phyloP scores from a whole-genome alignment of 2,113 vertebrate genomes.

The Oxyruncus cristatus region DNA sequence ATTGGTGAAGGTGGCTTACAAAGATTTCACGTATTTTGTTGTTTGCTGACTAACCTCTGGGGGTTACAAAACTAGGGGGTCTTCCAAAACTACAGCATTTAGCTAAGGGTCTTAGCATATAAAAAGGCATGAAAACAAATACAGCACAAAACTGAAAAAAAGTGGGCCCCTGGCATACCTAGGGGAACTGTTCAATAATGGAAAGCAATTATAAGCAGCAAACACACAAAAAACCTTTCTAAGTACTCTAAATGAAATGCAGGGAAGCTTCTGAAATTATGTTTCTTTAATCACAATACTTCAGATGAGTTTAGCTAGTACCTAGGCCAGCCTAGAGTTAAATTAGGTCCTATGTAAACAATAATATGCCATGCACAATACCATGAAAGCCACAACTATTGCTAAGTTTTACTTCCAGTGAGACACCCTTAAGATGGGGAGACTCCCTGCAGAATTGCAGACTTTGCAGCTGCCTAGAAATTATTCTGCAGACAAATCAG shows the following conservation, averaged over 20 bases:
- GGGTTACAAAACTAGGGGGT: neutral
- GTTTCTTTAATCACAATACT: neutral
- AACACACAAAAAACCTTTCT: neutral
- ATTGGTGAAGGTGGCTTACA: neutral
- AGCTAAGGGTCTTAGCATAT: neutral
- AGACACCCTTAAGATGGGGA: neutral
- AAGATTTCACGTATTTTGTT: neutral
- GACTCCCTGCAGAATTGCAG: neutral
- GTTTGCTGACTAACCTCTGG: neutral
- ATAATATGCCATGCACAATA: neutral
- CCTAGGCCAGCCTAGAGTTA: neutral
- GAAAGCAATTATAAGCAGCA: neutral
- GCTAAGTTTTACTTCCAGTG: neutral
- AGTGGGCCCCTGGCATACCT: neutral
- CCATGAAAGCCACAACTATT: neutral
- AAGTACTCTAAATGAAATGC: neutral
- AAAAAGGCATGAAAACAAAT: neutral
- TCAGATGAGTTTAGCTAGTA: neutral
- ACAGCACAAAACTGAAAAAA: neutral
- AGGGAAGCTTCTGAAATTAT: neutral
- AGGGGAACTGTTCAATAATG: neutral
- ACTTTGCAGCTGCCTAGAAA: neutral
- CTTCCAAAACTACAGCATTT: neutral
- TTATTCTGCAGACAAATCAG: neutral
- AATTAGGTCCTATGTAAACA: neutral